Conservation (phyloP, 2,797 vertebrate species). For the Acrossocheilus fasciatus region DNA sequence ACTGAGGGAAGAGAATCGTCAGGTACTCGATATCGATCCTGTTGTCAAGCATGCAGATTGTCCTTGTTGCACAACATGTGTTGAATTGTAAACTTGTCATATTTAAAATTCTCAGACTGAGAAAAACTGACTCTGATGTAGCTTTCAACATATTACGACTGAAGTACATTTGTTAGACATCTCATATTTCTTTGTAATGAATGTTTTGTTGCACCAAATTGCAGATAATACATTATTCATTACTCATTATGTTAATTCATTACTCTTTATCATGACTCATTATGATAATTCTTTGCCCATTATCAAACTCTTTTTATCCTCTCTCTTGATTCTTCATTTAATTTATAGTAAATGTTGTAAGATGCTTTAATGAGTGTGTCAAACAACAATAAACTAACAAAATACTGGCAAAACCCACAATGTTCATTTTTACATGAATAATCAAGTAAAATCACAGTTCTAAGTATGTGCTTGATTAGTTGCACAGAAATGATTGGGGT, state of each 20-base stretch:
- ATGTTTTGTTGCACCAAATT: conserved; percentile 23
- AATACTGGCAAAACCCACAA: too few relatives aligned
- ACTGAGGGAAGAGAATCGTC: conserved; percentile 8
- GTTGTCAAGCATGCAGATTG: neutral
- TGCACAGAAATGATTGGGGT: neutral
- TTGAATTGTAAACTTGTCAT: conserved; percentile 18
- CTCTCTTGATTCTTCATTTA: conserved; percentile 12
- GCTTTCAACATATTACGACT: conserved; percentile 1
- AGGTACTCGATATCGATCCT: conserved; percentile 9
- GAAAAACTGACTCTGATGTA: conserved; percentile 11
- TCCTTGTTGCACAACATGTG: neutral
- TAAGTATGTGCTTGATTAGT: neutral
- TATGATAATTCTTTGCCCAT: conserved; percentile 53
- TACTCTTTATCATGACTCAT: conserved; percentile 46
- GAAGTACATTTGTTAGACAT: conserved; percentile 1
- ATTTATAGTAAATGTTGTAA: conserved; percentile 2
- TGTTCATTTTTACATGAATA: neutral
- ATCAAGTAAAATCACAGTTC: neutral
- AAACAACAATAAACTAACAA: neutral
- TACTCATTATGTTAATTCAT: conserved; percentile 25
- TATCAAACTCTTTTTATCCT: conserved; percentile 19
- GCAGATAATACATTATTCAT: conserved; percentile 29
- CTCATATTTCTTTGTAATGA: neutral
- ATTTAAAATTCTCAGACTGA: neutral
- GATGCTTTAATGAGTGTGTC: neutral